These are phyloP conservation scores for Dicrurus megarhynchus DNA, from an alignment of 2,113 vertebrate species.

Conservation along the genomic window DNA sequence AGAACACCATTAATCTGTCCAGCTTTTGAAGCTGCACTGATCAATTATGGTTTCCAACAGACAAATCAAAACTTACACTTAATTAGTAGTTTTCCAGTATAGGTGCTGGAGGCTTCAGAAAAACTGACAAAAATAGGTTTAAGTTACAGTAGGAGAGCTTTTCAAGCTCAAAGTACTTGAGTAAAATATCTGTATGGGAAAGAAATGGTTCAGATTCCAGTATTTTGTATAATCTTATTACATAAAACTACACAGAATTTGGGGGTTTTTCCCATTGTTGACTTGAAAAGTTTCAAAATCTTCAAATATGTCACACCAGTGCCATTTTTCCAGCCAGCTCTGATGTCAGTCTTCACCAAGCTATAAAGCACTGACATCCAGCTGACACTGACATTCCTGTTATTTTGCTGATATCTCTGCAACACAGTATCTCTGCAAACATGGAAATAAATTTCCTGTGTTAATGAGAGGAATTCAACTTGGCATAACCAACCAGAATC, in stretches of 20 bases:
- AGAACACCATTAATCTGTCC: neutral
- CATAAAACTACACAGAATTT: neutral
- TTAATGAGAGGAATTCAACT: neutral
- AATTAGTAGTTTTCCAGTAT: neutral
- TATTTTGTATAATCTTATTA: neutral
- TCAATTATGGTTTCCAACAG: neutral
- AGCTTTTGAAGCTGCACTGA: neutral
- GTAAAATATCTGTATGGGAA: neutral
- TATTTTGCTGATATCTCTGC: neutral
- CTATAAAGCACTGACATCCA: neutral
- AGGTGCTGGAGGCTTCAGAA: neutral
- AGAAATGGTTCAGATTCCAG: neutral
- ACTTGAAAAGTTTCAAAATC: neutral
- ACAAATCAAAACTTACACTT: neutral
- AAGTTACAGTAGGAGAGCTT: neutral
- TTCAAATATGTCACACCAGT: neutral
- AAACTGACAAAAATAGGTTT: neutral
- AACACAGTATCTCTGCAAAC: neutral
- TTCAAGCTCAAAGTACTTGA: neutral
- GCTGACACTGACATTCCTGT: neutral
- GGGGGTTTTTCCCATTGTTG: neutral
- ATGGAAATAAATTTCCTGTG: neutral
- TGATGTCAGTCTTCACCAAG: accelerated
- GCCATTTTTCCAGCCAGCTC: neutral
- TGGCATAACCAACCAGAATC: neutral